Conservation (phyloP, 2,113 vertebrate genomes). For the Chiloscyllium plagiosum region DNA sequence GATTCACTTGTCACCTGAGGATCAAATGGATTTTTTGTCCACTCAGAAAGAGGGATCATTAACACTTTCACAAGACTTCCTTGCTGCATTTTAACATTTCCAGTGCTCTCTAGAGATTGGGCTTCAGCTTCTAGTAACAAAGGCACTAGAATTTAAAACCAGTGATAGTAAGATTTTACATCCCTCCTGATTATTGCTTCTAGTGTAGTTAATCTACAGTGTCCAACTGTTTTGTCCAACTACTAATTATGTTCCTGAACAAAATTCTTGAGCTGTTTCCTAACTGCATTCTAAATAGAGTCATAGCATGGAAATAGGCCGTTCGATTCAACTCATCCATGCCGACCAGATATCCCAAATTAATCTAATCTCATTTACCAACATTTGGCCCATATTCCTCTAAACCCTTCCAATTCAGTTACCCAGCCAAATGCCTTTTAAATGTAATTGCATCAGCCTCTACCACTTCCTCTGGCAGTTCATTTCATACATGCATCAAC, state of each 20-base stretch:
- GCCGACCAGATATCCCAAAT: too few species aligned
- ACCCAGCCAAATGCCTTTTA: too few species aligned
- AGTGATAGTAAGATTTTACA: not conserved
- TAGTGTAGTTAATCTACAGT: not conserved
- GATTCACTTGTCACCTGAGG: not conserved
- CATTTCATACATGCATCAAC: too few species aligned
- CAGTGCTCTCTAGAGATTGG: not conserved
- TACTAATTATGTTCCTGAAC: not conserved
- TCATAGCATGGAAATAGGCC: too few species aligned
- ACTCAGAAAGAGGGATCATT: not conserved
- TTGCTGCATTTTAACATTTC: not conserved
- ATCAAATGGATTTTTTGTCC: not conserved
- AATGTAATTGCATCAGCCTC: too few species aligned
- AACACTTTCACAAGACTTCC: not conserved
- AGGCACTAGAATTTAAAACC: not conserved
- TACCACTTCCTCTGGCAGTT: too few species aligned
- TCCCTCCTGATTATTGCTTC: not conserved
- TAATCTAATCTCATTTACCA: too few species aligned
- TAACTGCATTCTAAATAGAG: too few species aligned
- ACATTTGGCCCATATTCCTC: too few species aligned
- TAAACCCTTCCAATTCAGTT: too few species aligned
- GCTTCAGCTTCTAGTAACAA: not conserved
- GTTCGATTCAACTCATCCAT: too few species aligned
- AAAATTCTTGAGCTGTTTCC: too few species aligned
- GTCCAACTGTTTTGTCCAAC: not conserved